Base-by-base conservation (phyloP, 2,797 vertebrate species). In the Betta splendens region DNA sequence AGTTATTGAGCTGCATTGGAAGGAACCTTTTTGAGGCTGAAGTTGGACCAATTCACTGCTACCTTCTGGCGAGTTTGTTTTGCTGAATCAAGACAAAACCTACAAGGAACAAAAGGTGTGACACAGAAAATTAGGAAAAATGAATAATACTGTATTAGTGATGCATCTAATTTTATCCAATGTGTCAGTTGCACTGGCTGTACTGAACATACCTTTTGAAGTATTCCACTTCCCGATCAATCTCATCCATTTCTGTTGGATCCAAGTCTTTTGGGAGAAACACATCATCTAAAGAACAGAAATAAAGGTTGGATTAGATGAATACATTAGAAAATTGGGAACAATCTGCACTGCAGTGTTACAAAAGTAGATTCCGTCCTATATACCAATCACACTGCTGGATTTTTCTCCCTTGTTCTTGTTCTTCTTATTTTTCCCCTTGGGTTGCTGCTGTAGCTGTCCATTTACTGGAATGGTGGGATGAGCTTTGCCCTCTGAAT, bases 1-100 rank as follows among this genome's bases (percentile, higher is more conserved):
- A 80, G 81, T 95, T 94, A 98, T 91, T 98, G 96, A 92, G 94
- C 95, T 91, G 94, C 92, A 31, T 93, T 97, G 53, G 94, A 94
- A 91, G 94, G 92, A 89, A 93, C 94, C 92, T 98, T 99, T 94
- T 99, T 99, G 89, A 99, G 93, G 92, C 91, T 98, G 92, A 99
- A 99, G 93, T 99, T 99, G 91, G 96, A 96, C 98, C 98, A 99
- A 91, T 99, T 99, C 85, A 99, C 98, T 11, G 96, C 94, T 83
- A 99, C 94, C 86, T 99, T 99, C 92, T 97, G 97, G 65, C 98
- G 95, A 3, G 95, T 98, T 87, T 99, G 98, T 90, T 99, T 99
- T 61, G 98, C 96, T 47, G 98, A 99, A 84, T 99, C 98, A 55
- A 99, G 94, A 89, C 98, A 99, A 92, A 99, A 99, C 89, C 98